These are phyloP conservation scores for Antechinus flavipes DNA, from an alignment of 2,113 vertebrate species.

Conservation along the genomic window DNA sequence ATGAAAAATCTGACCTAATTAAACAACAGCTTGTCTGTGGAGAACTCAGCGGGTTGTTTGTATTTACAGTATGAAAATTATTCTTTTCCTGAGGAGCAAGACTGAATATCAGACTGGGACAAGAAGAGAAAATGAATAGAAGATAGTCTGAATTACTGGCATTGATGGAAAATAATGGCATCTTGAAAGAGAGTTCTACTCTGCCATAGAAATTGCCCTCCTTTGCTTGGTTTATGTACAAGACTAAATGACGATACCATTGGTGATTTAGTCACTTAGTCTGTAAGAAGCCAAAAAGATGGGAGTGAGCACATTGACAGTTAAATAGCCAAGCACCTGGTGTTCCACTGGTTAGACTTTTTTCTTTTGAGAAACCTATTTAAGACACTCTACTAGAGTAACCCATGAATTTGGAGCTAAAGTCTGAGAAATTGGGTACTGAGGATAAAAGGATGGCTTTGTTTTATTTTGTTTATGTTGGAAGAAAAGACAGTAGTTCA, in stretches of 20 bases:
- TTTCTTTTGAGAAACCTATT: conserved; percentile 23
- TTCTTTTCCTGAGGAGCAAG: background rate
- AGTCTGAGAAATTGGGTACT: background rate
- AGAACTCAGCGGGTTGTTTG: background rate
- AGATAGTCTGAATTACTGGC: background rate
- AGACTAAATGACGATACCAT: background rate
- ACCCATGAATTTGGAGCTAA: conserved; percentile 35
- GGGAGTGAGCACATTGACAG: background rate
- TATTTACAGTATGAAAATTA: background rate
- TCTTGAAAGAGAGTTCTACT: background rate
- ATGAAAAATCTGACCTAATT: background rate
- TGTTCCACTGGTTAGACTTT: background rate
- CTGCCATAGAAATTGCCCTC: background rate
- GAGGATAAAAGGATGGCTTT: conserved; percentile 36
- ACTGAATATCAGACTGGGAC: background rate
- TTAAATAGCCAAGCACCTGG: background rate
- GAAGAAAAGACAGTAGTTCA: conserved; percentile 9
- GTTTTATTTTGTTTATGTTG: conserved; percentile 27
- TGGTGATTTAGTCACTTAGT: background rate
- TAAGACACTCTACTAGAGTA: conserved; percentile 19
- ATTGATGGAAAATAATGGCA: background rate
- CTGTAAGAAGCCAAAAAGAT: background rate
- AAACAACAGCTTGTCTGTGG: background rate
- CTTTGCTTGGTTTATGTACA: background rate
- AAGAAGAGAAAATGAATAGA: background rate